A percentile compares a stretch with the other conserved stretches of the same genome.
phyloP scores from a whole-genome alignment of 1,140 invertebrate genomes.

The Drosophila lacertosa region DNA sequence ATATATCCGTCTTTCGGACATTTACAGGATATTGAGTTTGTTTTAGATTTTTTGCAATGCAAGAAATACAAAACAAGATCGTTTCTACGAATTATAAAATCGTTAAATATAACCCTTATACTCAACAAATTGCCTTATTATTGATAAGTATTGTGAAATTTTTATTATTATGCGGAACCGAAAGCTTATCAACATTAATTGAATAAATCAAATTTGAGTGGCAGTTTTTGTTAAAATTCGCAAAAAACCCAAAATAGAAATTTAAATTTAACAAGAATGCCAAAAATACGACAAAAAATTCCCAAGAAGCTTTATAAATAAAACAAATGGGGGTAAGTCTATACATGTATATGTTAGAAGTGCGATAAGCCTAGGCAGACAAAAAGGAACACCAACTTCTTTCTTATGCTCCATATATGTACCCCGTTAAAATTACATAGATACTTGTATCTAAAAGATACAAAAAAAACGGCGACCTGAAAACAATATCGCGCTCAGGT shows the following conservation, averaged over 20 bases:
- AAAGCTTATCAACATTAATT: conserved; percentile 23
- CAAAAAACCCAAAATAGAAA: not conserved
- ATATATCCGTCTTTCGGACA: not conserved
- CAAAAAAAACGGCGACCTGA: conserved; percentile 47
- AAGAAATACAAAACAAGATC: not conserved
- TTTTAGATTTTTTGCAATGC: not conserved
- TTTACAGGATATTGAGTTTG: not conserved
- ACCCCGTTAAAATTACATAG: not conserved
- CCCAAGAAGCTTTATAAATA: too few species aligned
- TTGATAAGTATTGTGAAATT: conserved; percentile 13
- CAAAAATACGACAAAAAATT: not conserved
- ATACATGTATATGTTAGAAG: too few species aligned
- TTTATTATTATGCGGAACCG: conserved; percentile 21
- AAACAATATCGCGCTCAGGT: conserved; percentile 62
- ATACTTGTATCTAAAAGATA: conserved; percentile 41
- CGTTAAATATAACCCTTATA: not conserved
- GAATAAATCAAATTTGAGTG: not conserved
- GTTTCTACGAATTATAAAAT: conserved; percentile 3
- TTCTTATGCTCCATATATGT: not conserved
- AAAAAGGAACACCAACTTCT: too few species aligned
- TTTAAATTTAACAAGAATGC: not conserved
- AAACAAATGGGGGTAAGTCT: too few species aligned
- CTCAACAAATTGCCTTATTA: conserved; percentile 1
- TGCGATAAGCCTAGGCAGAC: too few species aligned
- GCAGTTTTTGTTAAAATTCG: not conserved